These are phyloP conservation scores for Hystrix brachyura DNA, from an alignment of 2,113 vertebrate genomes.

Conservation along the genomic window DNA sequence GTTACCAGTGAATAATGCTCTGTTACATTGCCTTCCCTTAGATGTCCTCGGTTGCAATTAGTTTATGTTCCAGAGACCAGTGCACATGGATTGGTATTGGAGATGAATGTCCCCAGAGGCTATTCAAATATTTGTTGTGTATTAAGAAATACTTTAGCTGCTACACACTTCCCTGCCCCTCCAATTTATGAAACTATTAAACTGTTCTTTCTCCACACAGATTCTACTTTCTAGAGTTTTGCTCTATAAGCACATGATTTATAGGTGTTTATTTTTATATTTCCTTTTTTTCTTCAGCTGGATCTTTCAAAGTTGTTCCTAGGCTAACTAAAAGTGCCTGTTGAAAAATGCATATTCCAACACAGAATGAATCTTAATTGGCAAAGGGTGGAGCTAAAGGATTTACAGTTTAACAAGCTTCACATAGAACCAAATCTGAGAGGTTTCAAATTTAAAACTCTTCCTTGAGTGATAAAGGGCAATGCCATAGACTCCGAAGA, in stretches of 20 bases:
- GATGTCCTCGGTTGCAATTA: slow-evolving; percentile 11
- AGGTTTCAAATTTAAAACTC: neutral
- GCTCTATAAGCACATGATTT: slow-evolving; percentile 19
- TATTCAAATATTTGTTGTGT: slow-evolving; percentile 18
- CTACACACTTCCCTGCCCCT: neutral
- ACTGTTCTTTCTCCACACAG: neutral
- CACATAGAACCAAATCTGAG: neutral
- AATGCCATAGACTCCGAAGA: neutral
- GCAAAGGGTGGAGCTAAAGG: neutral
- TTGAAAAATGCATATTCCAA: slow-evolving; percentile 8
- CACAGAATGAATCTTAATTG: neutral
- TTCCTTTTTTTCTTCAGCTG: neutral
- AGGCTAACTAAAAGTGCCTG: neutral
- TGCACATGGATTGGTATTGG: neutral
- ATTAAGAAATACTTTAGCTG: slow-evolving; percentile 20
- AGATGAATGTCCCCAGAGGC: neutral
- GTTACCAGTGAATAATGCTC: neutral
- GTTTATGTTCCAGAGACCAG: slow-evolving; percentile 9
- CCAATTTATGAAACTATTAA: neutral
- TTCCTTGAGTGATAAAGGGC: neutral
- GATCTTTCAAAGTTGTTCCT: neutral
- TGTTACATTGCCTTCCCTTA: neutral
- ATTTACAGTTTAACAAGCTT: slow-evolving; percentile 33
- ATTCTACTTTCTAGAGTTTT: neutral
- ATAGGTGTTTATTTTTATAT: slow-evolving; percentile 25